Evolutionary conservation across 1,140 invertebrate genomes (phyloP).

Genomic region (Rhizoglyphus robini): DNA sequence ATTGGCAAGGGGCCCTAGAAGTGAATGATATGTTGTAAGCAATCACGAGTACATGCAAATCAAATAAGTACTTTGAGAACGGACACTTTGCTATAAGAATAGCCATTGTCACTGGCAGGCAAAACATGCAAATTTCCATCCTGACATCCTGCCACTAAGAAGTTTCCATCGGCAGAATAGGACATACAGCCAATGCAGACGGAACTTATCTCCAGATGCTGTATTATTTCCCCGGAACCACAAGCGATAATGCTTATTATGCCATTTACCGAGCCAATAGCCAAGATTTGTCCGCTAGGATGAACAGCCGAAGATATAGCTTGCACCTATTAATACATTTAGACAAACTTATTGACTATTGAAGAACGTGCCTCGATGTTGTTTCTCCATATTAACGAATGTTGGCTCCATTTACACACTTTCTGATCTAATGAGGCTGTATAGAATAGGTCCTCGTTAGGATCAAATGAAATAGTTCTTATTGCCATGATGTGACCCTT

Average conservation of each 20-base stretch:
- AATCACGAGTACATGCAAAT: slow-evolving; percentile 11
- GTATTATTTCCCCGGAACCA: slow-evolving; percentile 60
- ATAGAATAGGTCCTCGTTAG: slow-evolving; percentile 76
- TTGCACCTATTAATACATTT: no score
- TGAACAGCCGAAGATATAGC: slow-evolving; percentile 70
- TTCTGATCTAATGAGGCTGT: slow-evolving; percentile 84
- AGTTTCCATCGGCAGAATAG: slow-evolving; percentile 75
- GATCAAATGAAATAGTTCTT: slow-evolving; percentile 74
- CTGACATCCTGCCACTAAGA: slow-evolving; percentile 76
- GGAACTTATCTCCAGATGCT: slow-evolving; percentile 68
- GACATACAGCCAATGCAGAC: slow-evolving; percentile 64
- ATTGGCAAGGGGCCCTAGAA: slow-evolving; percentile 21
- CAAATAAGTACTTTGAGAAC: slow-evolving; percentile 26
- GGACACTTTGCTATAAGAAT: slow-evolving; percentile 30
- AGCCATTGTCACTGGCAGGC: slow-evolving; percentile 32
- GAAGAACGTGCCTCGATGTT: slow-evolving; percentile 48
- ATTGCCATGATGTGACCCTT: slow-evolving; percentile 80
- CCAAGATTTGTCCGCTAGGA: slow-evolving; percentile 66
- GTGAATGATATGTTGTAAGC: slow-evolving; percentile 10
- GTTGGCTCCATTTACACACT: slow-evolving; percentile 72
- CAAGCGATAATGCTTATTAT: slow-evolving; percentile 69
- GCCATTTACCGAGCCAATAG: slow-evolving; percentile 73
- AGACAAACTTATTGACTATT: no score
- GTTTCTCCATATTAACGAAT: slow-evolving; percentile 71
- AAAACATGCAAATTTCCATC: slow-evolving; percentile 40